Percentiles rank a stretch among this genome's conserved stretches.
Conservation (phyloP, 2,113 vertebrate species). For the Pituophis catenifer region DNA sequence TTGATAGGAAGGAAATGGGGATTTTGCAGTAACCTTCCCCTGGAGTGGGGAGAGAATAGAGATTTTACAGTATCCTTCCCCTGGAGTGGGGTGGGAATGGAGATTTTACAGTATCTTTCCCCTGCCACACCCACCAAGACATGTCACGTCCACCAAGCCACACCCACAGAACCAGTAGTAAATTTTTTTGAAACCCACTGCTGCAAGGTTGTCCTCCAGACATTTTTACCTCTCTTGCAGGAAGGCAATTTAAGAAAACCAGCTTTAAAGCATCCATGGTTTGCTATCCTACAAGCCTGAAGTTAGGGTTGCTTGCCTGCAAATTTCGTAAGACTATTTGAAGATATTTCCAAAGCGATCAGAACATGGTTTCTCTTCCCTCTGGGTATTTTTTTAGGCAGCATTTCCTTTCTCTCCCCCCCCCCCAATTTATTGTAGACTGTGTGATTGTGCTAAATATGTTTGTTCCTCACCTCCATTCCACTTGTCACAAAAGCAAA, state of each 20-base stretch:
- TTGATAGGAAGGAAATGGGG: too few relatives aligned
- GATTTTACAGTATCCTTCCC: too few relatives aligned
- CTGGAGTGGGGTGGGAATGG: too few relatives aligned
- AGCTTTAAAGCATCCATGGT: not conserved
- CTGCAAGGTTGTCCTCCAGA: not conserved
- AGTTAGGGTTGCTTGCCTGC: not conserved
- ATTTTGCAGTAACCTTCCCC: too few relatives aligned
- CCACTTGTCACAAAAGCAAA: not conserved
- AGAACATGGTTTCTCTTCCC: not conserved
- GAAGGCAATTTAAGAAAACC: not conserved
- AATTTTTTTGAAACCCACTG: too few relatives aligned
- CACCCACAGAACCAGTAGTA: too few relatives aligned
- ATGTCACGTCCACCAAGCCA: too few relatives aligned
- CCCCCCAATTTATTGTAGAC: not conserved
- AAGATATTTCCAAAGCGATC: not conserved
- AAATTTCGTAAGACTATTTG: not conserved
- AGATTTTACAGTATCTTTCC: too few relatives aligned
- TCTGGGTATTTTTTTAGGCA: not conserved
- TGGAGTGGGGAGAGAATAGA: too few relatives aligned
- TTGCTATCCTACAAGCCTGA: too few relatives aligned
- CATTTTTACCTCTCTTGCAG: too few relatives aligned
- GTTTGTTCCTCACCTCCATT: not conserved
- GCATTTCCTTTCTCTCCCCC: not conserved
- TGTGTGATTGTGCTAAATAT: not conserved
- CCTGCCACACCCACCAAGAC: too few relatives aligned